Evolutionary conservation across 2,888 invertebrate genomes (phyloP), one percentile per base, ranked within the genome.

Genomic region (Trichogramma dendrolimi): DNA sequence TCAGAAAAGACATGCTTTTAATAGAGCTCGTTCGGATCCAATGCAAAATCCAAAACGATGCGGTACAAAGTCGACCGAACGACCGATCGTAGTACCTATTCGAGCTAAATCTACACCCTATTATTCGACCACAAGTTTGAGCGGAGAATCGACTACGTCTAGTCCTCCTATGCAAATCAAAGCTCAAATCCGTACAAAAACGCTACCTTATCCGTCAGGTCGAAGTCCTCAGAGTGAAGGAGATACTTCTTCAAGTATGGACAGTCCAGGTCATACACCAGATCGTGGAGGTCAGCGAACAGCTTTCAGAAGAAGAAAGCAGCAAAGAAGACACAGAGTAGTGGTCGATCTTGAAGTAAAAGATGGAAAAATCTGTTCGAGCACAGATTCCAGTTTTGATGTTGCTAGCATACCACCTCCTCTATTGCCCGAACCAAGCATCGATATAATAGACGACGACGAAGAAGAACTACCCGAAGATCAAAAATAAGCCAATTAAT

Each of bases 351-450:
- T 80, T 40, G 79, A 80, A 65, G 73, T 79, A 1, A 76, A 80
- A 61, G 78, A 79, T 59, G 79, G 79, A 4, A 79, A 78, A 48
- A 77, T 80, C 43, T 72, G 80, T 1, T 79, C 79, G 2, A 79
- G 87, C 61, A 87, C 86, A n/a, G 90, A 90, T 68, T 86, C 86
- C 61, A 85, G 85, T 73, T 87, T 90, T 73, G 90, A 90, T 72
- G 87, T 90, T 27, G 85, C 88, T 44, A 87, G 86, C 40, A 84
- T 90, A 71, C 91, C 90, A n/a, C 90, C 90, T 58, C 90, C 90
- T 58, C 81, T 89, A 67, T 84, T 90, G 72, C 85, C 86, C 59
- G 90, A 91, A 47, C 70, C 68, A 11, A 73, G 73, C 40, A 88
- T 89, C 72, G 90, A 90, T 73, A 72, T 75, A 5, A 71, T 72